These are phyloP conservation scores for Desmodus rotundus DNA, from an alignment of 2,113 vertebrate species.

Conservation along the genomic window DNA sequence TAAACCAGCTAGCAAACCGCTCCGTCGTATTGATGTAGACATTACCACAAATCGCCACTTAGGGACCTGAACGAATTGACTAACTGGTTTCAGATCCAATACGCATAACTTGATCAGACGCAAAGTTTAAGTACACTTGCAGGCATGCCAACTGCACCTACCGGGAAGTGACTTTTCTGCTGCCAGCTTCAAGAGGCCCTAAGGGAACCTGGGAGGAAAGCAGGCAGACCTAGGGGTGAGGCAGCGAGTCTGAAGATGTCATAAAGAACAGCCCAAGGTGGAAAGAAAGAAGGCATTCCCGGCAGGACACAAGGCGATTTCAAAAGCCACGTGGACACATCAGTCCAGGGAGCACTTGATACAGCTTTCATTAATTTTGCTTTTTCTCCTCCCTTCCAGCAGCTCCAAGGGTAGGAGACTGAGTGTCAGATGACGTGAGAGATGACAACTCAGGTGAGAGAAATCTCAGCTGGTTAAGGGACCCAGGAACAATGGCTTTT, in stretches of 20 bases:
- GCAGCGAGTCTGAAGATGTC: conserved; percentile 14
- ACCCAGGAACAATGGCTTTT: background rate
- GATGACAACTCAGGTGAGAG: background rate
- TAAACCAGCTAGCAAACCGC: conserved; percentile 83
- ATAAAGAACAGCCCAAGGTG: conserved; percentile 35
- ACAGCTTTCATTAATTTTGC: background rate
- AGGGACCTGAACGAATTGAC: conserved; percentile 88
- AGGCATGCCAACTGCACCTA: conserved; percentile 76
- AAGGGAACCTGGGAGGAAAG: conserved; percentile 72
- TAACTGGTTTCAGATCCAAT: conserved; percentile 89
- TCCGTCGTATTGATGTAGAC: conserved; percentile 87
- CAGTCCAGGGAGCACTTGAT: background rate
- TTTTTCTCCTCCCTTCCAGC: background rate
- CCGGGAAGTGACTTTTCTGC: conserved; percentile 76
- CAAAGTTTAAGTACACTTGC: conserved; percentile 90
- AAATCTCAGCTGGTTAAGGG: background rate
- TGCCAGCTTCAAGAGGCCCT: conserved; percentile 76
- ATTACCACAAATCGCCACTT: conserved; percentile 91
- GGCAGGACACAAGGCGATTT: background rate
- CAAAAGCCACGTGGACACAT: background rate
- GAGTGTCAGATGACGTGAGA: background rate
- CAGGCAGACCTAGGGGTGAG: conserved; percentile 64
- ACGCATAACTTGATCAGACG: conserved; percentile 88
- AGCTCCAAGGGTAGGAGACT: background rate
- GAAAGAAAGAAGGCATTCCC: conserved; percentile 21